Evolutionary conservation across 2,797 vertebrate genomes (phyloP).

Genomic region (Dendrocincla tyrannina): DNA sequence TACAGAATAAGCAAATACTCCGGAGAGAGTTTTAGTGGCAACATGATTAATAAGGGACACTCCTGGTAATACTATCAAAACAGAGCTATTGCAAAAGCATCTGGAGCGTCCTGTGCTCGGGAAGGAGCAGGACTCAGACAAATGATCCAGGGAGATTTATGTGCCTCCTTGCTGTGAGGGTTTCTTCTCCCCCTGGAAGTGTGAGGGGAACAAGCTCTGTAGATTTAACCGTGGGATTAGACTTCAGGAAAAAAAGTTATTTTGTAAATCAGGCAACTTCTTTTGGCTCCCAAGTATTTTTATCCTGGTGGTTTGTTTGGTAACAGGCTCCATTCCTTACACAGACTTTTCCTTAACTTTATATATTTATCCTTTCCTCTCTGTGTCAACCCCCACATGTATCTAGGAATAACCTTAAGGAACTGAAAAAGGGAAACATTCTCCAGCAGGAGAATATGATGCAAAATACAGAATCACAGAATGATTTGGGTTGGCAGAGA

Average conservation of each 20-base stretch:
- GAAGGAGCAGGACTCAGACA: slow-evolving; percentile 4
- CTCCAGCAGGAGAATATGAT: background rate
- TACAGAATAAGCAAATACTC: slow-evolving; percentile 9
- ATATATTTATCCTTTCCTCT: background rate
- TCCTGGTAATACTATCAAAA: slow-evolving; percentile 50
- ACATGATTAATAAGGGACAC: slow-evolving; percentile 60
- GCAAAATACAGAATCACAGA: background rate
- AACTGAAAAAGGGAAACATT: background rate
- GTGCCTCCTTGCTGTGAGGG: background rate
- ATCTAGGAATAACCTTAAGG: background rate
- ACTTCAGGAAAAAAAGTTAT: background rate
- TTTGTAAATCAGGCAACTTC: background rate
- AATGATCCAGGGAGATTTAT: background rate
- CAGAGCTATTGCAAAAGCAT: slow-evolving; percentile 57
- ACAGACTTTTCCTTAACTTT: background rate
- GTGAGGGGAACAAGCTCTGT: background rate
- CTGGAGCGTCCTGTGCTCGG: background rate
- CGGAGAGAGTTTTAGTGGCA: slow-evolving; percentile 38
- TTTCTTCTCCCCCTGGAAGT: background rate
- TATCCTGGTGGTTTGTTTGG: background rate
- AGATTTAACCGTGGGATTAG: background rate
- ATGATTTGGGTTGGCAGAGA: background rate
- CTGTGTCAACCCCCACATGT: background rate
- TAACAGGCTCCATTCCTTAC: background rate
- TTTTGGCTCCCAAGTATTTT: background rate